These are phyloP conservation scores for Parazoanthus atlanticus DNA, from an alignment of 92 coral and sea anemone genomes.

Conservation along the genomic window DNA sequence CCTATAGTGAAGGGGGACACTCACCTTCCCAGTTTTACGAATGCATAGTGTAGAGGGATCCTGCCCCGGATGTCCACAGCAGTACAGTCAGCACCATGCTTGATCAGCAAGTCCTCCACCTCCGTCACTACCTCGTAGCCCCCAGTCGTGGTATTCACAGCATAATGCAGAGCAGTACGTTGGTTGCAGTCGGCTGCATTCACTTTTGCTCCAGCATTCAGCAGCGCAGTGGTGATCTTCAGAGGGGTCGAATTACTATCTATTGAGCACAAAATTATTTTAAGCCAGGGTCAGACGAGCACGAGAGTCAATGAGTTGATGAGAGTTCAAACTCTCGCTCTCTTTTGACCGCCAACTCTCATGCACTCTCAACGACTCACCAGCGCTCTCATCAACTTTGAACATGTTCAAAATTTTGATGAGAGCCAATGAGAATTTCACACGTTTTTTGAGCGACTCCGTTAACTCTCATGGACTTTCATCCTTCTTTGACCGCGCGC, in stretches of 20 bases:
- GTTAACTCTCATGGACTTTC: no score
- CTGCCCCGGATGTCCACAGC: constrained; percentile 67
- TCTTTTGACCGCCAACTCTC: no score
- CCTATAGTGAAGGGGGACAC: background rate
- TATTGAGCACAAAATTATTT: background rate
- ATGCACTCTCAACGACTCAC: no score
- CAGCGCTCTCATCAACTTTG: no score
- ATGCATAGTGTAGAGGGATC: constrained; percentile 80
- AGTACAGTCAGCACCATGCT: constrained; percentile 70
- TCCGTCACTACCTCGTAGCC: constrained; percentile 83
- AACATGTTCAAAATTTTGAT: no score
- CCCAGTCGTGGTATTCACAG: constrained; percentile 80
- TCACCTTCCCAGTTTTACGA: constrained; percentile 71
- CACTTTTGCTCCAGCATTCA: constrained; percentile 80
- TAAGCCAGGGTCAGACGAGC: no score
- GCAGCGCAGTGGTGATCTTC: constrained; percentile 51
- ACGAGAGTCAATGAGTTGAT: no score
- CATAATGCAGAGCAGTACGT: constrained; percentile 78
- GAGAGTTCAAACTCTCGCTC: no score
- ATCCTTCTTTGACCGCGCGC: no score
- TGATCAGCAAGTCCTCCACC: constrained; percentile 71
- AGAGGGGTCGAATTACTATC: constrained; percentile 47
- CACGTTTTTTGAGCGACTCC: no score
- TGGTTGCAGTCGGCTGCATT: constrained; percentile 59
- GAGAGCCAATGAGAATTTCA: no score